A percentile compares a stretch with the other conserved stretches of the same genome.
phyloP scores from a whole-genome alignment of 1,140 invertebrate genomes.

The Bombus terrestris region DNA sequence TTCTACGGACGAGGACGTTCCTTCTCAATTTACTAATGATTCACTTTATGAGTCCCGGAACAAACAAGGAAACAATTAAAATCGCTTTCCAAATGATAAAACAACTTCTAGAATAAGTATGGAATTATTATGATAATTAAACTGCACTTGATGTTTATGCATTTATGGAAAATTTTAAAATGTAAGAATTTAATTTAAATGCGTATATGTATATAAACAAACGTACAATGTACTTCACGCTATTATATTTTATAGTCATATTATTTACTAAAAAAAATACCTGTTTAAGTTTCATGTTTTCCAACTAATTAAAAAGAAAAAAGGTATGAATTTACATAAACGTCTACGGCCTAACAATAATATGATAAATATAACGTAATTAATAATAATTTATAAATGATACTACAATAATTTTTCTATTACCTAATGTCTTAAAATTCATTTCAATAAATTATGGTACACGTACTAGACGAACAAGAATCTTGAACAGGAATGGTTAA shows the following conservation, averaged over 20 bases:
- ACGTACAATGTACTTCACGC: too few relatives aligned
- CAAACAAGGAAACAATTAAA: background rate
- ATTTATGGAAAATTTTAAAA: background rate
- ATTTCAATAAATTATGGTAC: background rate
- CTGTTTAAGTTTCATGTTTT: too few relatives aligned
- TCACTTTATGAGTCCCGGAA: background rate
- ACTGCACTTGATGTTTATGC: background rate
- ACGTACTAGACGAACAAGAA: background rate
- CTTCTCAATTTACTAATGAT: slow-evolving; percentile 26
- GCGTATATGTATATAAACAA: too few relatives aligned
- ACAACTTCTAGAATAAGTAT: background rate
- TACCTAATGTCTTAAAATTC: background rate
- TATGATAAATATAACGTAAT: background rate
- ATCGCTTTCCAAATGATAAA: background rate
- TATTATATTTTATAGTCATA: too few relatives aligned
- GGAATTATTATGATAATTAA: background rate
- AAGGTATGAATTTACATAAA: background rate
- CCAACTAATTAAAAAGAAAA: too few relatives aligned
- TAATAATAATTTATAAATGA: background rate
- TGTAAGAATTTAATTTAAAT: too few relatives aligned
- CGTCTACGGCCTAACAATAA: too few relatives aligned
- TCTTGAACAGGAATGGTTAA: background rate
- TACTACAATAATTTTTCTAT: background rate
- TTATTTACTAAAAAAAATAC: too few relatives aligned
- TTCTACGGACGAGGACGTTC: slow-evolving; percentile 8